Conservation (phyloP, 2,113 vertebrate species). For the Fukomys damarensis region DNA sequence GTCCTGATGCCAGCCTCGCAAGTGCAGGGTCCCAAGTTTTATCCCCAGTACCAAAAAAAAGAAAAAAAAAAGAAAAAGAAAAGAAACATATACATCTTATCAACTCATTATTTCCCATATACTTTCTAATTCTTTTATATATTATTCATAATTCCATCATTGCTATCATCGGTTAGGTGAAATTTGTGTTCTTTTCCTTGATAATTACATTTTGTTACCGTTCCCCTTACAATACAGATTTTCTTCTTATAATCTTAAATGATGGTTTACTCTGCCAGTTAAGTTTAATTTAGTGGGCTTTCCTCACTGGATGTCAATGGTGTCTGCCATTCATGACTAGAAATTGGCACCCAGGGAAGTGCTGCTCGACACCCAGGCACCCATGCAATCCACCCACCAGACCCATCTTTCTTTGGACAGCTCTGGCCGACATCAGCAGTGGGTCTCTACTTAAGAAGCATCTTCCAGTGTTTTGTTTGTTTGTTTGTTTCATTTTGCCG, state of each 20-base stretch:
- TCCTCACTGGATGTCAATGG: not conserved
- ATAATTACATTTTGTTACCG: not conserved
- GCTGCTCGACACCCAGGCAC: not conserved
- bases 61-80: too few species aligned
- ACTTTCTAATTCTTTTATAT: not conserved
- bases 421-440: not conserved
- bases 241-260: slow-evolving; percentile 42
- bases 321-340: not conserved
- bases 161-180: not conserved
- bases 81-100: not conserved
- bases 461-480: not conserved
- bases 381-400: not conserved
- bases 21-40: too few species aligned
- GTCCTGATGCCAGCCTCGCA: too few species aligned
- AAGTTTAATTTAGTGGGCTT: not conserved
- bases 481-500: not conserved
- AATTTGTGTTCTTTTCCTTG: not conserved
- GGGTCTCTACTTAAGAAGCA: not conserved
- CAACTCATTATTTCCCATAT: not conserved
- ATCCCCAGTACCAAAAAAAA: too few species aligned
- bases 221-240: not conserved
- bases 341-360: not conserved
- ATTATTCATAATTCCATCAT: slow-evolving; percentile 4
- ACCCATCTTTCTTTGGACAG: not conserved
- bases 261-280: not conserved